Evolutionary conservation across 2,797 vertebrate genomes (phyloP).

Genomic region (Gambusia yucatana): DNA sequence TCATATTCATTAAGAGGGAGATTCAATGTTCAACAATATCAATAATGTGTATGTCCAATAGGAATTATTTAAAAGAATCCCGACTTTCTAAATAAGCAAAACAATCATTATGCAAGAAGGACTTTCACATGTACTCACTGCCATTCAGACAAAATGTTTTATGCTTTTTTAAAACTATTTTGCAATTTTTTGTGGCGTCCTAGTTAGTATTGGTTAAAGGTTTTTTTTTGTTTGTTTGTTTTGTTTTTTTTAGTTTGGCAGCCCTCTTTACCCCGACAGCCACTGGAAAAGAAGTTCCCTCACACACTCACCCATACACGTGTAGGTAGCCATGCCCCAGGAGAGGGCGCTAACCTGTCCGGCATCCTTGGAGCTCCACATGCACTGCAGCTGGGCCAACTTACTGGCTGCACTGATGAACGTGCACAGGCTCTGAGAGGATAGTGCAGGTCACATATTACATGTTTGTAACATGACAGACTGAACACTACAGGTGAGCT

Average conservation of each 20-base stretch:
- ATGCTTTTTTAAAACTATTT: not conserved
- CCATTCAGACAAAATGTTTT: not conserved
- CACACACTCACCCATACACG: slow-evolving; percentile 84
- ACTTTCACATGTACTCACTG: not conserved
- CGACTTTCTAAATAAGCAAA: not conserved
- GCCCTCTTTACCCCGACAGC: not conserved
- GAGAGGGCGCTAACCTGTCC: slow-evolving; percentile 88
- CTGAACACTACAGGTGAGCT: not conserved
- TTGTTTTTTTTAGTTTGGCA: not conserved
- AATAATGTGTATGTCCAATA: not conserved
- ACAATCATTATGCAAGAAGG: not conserved
- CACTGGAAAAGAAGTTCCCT: not conserved
- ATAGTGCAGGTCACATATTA: slow-evolving; percentile 19
- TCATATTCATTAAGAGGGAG: not conserved
- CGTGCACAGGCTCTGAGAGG: slow-evolving; percentile 88
- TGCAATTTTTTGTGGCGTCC: not conserved
- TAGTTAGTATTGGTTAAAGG: not conserved
- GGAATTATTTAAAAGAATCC: not conserved
- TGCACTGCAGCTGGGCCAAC: slow-evolving; percentile 86
- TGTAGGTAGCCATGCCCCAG: slow-evolving; percentile 89
- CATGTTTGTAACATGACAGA: not conserved
- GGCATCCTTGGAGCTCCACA: slow-evolving; percentile 88
- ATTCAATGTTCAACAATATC: not conserved
- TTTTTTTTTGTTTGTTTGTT: too few relatives aligned
- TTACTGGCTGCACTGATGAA: slow-evolving; percentile 91